Percentiles rank a stretch among this genome's conserved stretches.
Conservation (phyloP, 2,797 vertebrate genomes). For the Spea hammondii region DNA sequence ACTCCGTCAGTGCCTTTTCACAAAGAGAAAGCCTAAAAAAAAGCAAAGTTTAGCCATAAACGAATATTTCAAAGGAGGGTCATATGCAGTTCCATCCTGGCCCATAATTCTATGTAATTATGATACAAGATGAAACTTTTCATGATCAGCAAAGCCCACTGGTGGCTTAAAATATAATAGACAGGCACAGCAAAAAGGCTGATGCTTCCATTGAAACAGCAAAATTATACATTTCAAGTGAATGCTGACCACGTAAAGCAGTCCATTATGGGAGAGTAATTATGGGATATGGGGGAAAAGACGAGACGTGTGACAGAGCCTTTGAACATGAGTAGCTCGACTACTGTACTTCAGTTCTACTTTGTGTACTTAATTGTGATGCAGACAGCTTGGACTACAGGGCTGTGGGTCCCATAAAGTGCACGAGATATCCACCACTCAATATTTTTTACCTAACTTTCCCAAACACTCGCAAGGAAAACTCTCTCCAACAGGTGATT, state of each 20-base stretch:
- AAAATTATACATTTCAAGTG: neutral
- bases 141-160: neutral
- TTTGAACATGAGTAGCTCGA: no score
- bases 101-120: neutral
- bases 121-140: neutral
- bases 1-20: slow-evolving; percentile 74
- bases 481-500: no score
- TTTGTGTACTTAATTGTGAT: no score
- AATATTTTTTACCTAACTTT: no score
- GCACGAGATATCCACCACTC: no score
- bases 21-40: slow-evolving; percentile 64
- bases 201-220: neutral
- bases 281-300: no score
- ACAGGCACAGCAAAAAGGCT: neutral
- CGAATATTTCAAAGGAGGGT: neutral
- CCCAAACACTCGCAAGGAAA: no score
- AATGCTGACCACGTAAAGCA: neutral
- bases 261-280: no score
- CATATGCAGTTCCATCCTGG: neutral
- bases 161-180: neutral
- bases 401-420: no score
- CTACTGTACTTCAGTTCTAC: no score
- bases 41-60: neutral
- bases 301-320: no score
- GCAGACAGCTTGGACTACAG: no score